phyloP scores from a whole-genome alignment of 2,888 invertebrate species.

The Aleiodes alternator region DNA sequence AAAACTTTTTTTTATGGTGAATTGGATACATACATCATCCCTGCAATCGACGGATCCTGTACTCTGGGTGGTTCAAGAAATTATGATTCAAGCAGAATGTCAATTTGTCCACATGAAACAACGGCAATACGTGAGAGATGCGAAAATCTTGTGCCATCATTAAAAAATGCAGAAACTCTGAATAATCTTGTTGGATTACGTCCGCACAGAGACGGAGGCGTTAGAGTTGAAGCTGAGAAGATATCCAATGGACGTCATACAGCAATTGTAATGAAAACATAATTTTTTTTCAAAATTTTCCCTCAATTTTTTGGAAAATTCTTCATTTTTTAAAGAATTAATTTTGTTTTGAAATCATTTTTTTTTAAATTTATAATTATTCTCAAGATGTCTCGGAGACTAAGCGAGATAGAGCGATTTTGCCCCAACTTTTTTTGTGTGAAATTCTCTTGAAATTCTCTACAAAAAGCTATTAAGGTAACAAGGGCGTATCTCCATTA shows the following conservation, averaged over 20 bases:
- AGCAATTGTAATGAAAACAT: slow-evolving; percentile 58
- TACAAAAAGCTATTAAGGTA: too few relatives aligned
- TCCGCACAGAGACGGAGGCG: slow-evolving; percentile 85
- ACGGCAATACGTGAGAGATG: slow-evolving; percentile 88
- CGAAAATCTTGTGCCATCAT: slow-evolving; percentile 83
- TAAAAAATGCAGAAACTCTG: slow-evolving; percentile 73
- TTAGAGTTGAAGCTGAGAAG: slow-evolving; percentile 84
- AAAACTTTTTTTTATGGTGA: slow-evolving; percentile 93
- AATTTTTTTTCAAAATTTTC: neutral
- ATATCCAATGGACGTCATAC: slow-evolving; percentile 56
- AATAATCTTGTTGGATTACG: slow-evolving; percentile 81
- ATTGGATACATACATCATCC: slow-evolving; percentile 90
- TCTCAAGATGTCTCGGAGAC: too few relatives aligned
- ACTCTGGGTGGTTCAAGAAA: slow-evolving; percentile 92
- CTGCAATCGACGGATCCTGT: slow-evolving; percentile 83
- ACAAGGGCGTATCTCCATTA: too few relatives aligned
- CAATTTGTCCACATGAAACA: slow-evolving; percentile 83
- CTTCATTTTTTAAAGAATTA: too few relatives aligned
- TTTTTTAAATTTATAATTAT: too few relatives aligned
- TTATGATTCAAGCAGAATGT: slow-evolving; percentile 84
- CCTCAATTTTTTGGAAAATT: too few relatives aligned
- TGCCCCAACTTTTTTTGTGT: too few relatives aligned
- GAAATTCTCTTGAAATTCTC: too few relatives aligned
- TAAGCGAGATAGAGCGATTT: too few relatives aligned
- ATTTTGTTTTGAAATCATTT: neutral